Conservation (phyloP, 2,888 invertebrate genomes). For the Acleris laterana region DNA sequence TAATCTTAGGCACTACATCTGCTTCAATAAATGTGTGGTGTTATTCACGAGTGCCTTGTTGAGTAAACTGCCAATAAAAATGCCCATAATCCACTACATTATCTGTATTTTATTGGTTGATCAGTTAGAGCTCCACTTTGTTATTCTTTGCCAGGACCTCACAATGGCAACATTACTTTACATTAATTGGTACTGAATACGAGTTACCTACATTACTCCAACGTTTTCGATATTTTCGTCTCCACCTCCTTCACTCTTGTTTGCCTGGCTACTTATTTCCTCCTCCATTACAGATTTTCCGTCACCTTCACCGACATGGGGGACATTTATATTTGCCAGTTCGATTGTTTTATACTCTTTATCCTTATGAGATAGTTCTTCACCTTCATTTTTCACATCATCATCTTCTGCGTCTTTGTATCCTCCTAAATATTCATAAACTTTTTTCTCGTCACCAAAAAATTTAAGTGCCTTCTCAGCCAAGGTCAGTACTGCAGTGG, state of each 20-base stretch:
- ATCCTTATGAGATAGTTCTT: not conserved
- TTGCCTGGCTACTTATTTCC: not conserved
- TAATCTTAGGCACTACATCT: too few species aligned
- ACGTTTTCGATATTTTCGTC: not conserved
- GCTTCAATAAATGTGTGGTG: not conserved
- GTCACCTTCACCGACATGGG: not conserved
- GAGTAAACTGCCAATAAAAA: too few species aligned
- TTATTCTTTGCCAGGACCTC: too few species aligned
- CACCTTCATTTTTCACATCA: not conserved
- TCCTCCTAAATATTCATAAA: conserved; percentile 47
- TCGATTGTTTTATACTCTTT: not conserved
- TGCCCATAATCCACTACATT: too few species aligned
- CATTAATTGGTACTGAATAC: too few species aligned
- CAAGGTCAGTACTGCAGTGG: conserved; percentile 50
- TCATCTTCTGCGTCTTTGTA: conserved; percentile 24
- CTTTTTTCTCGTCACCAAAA: conserved; percentile 52
- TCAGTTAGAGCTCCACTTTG: too few species aligned
- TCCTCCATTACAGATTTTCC: not conserved
- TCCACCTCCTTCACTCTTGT: not conserved
- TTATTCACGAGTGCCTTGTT: too few species aligned
- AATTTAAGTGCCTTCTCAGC: conserved; percentile 53
- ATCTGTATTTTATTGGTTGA: too few species aligned
- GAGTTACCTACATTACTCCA: conserved; percentile 2
- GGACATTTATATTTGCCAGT: not conserved
- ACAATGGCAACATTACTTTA: too few species aligned